A percentile compares a stretch with the other conserved stretches of the same genome.
These are phyloP conservation scores for Drosophila merina DNA, from an alignment of 2,888 invertebrate species.

Conservation along the genomic window DNA sequence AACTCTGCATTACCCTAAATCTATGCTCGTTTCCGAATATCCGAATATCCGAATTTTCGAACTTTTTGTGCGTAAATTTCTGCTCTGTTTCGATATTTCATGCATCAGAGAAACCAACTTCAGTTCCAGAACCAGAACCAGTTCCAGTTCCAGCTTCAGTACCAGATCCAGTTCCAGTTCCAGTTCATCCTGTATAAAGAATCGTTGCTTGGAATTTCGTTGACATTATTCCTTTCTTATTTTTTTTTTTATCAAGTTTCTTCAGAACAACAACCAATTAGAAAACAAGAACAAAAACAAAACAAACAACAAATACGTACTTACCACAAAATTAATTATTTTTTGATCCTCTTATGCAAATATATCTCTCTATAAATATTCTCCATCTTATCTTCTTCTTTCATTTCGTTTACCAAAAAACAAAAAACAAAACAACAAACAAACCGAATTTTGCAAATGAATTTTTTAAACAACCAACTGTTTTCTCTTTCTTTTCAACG, in stretches of 20 bases:
- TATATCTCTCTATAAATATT: conserved; percentile 43
- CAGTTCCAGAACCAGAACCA: conserved; percentile 28
- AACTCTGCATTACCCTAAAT: conserved; percentile 32
- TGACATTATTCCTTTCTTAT: conserved; percentile 22
- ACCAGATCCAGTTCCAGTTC: conserved; percentile 28
- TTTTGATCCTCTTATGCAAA: conserved; percentile 32
- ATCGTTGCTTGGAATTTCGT: conserved; percentile 76
- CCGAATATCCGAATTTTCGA: conserved; percentile 17
- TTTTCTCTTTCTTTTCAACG: conserved; percentile 79
- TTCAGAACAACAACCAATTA: conserved; percentile 46
- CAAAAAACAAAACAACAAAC: conserved; percentile 35
- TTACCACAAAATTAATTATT: conserved; percentile 66
- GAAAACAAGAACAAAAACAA: conserved; percentile 62
- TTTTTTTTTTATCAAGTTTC: conserved; percentile 34
- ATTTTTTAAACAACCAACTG: conserved; percentile 73
- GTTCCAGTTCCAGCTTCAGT: conserved; percentile 26
- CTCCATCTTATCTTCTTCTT: conserved; percentile 48
- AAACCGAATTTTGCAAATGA: conserved; percentile 59
- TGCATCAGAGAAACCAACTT: conserved; percentile 53
- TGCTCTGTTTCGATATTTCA: conserved; percentile 30
- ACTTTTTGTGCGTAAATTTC: conserved; percentile 24
- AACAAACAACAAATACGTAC: conserved; percentile 73
- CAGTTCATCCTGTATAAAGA: conserved; percentile 54
- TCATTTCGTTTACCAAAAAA: conserved; percentile 57
- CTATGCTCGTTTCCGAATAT: conserved; percentile 42